phyloP scores from a whole-genome alignment of 2,888 invertebrate genomes.

The Mimumesa dahlbomi region DNA sequence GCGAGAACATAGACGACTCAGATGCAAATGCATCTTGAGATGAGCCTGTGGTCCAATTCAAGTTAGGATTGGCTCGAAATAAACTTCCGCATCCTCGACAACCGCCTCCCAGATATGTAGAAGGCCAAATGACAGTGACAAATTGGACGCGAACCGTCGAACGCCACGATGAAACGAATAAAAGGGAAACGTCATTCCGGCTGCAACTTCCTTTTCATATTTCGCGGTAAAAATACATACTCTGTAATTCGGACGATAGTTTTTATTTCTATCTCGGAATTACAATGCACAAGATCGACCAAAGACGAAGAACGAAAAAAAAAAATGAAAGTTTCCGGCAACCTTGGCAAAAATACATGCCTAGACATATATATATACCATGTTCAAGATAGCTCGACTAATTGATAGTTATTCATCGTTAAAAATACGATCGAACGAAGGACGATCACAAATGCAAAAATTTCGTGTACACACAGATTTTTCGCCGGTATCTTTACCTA shows the following conservation, averaged over 20 bases:
- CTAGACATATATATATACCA: no score
- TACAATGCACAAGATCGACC: no score
- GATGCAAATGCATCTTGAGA: slow-evolving; percentile 1
- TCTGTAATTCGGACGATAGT: not conserved
- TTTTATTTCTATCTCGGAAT: not conserved
- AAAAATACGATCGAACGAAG: no score
- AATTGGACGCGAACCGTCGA: slow-evolving; percentile 43
- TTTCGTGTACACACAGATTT: no score
- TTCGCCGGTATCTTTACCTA: no score
- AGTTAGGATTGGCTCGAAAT: slow-evolving; percentile 44
- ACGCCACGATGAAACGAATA: slow-evolving; percentile 15
- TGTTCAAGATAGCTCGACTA: not conserved
- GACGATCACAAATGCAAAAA: no score
- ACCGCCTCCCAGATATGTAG: slow-evolving; percentile 26
- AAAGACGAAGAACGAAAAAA: no score
- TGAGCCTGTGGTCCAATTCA: slow-evolving; percentile 18
- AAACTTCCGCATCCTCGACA: slow-evolving; percentile 48
- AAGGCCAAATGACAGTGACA: slow-evolving; percentile 51
- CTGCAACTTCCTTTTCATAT: slow-evolving; percentile 6
- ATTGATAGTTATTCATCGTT: no score
- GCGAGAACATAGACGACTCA: no score
- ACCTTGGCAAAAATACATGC: no score
- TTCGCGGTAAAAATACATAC: slow-evolving; percentile 2
- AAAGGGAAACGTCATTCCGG: not conserved
- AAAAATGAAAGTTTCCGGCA: no score